Evolutionary conservation across 2,797 vertebrate species (phyloP).

Genomic region (Cynopterus sphinx): DNA sequence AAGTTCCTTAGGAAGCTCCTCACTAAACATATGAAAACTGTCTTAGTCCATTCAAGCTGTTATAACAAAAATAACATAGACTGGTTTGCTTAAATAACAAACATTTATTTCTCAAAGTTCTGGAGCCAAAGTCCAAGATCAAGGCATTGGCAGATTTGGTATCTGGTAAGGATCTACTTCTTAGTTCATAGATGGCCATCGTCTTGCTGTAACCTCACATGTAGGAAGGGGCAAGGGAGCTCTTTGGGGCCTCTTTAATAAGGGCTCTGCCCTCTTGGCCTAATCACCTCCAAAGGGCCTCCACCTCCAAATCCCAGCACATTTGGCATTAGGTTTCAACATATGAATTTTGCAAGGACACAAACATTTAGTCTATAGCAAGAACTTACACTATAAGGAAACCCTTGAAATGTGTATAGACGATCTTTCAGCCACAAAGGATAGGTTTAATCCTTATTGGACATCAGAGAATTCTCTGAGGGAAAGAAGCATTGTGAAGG

Average conservation of each 20-base stretch:
- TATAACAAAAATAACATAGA: background rate
- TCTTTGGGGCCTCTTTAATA: background rate
- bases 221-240: background rate
- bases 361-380: background rate
- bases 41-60: background rate
- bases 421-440: background rate
- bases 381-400: background rate
- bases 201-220: background rate
- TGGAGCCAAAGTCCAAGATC: background rate
- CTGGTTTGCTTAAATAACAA: background rate
- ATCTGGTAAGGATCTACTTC: background rate
- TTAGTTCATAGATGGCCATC: background rate
- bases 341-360: background rate
- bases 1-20: background rate
- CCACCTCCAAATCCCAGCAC: background rate
- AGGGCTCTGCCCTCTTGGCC: background rate
- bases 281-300: background rate
- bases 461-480: slow-evolving; percentile 7
- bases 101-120: background rate
- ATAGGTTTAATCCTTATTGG: background rate
- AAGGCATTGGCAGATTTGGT: background rate
- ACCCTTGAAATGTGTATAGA: background rate
- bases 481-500: background rate
- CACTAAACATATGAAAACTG: background rate
- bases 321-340: background rate